phyloP scores from a whole-genome alignment of 2,888 invertebrate genomes.

The Hofmannophila pseudospretella region DNA sequence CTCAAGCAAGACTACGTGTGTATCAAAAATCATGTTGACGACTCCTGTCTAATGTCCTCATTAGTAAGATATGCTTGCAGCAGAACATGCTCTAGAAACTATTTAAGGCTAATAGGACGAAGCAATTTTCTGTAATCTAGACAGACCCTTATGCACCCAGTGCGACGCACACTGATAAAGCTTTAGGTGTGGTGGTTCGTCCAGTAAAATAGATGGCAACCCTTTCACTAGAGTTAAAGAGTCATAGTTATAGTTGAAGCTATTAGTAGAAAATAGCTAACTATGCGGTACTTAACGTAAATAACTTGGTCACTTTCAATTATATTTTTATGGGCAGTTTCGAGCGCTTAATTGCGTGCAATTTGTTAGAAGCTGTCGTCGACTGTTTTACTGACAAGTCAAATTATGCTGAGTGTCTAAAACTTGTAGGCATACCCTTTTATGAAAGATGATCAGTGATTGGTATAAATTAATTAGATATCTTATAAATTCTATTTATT shows the following conservation, averaged over 20 bases:
- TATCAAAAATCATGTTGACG: too few relatives aligned
- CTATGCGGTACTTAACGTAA: not conserved
- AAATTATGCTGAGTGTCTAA: too few relatives aligned
- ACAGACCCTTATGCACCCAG: conserved; percentile 28
- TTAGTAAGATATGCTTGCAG: too few relatives aligned
- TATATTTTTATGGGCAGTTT: not conserved
- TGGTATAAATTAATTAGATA: too few relatives aligned
- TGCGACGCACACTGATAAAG: conserved; percentile 22
- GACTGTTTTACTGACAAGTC: too few relatives aligned
- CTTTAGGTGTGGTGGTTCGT: conserved; percentile 43
- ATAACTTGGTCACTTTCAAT: not conserved
- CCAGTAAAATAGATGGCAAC: conserved; percentile 66
- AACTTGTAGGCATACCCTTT: too few relatives aligned
- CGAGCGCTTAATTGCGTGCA: not conserved
- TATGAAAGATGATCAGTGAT: too few relatives aligned
- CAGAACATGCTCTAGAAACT: too few relatives aligned
- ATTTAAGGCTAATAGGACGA: not conserved
- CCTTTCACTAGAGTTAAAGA: conserved; percentile 58
- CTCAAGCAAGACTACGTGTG: too few relatives aligned
- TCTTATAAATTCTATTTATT: too few relatives aligned
- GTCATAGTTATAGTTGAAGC: conserved; percentile 3
- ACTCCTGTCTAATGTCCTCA: too few relatives aligned
- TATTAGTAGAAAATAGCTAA: not conserved
- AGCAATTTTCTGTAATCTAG: not conserved
- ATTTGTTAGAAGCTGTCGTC: not conserved